Percentiles rank a stretch among this genome's conserved stretches.
Conservation (phyloP, 2,797 vertebrate genomes). For the Basileuterus tristriatus region DNA sequence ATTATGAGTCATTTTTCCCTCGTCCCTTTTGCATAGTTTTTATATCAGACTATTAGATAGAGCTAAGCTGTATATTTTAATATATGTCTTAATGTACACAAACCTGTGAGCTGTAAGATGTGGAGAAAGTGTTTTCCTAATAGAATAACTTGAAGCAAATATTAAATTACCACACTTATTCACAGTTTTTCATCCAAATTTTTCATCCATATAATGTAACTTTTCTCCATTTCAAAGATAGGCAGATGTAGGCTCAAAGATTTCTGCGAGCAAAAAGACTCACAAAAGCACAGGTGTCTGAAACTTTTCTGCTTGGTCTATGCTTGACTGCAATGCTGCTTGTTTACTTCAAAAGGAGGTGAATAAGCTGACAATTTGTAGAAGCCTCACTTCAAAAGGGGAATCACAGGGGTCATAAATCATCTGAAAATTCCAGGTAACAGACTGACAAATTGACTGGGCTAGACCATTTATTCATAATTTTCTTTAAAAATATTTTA, state of each 20-base stretch:
- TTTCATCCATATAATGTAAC: not conserved
- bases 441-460: not conserved
- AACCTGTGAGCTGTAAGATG: not conserved
- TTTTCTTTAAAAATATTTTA: not conserved
- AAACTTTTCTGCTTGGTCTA: not conserved
- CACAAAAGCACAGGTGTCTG: not conserved
- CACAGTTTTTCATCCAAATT: not conserved
- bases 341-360: not conserved
- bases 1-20: not conserved
- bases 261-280: not conserved
- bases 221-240: not conserved
- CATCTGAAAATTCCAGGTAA: not conserved
- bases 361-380: not conserved
- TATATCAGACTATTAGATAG: not conserved
- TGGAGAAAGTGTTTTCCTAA: not conserved
- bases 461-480: not conserved
- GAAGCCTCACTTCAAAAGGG: not conserved
- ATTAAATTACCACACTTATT: not conserved
- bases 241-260: not conserved
- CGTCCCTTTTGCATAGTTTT: not conserved
- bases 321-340: not conserved
- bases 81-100: not conserved
- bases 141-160: not conserved
- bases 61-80: not conserved
- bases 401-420: not conserved